Conservation (phyloP, 1,140 invertebrate genomes). For the Paraescarpia echinospica region DNA sequence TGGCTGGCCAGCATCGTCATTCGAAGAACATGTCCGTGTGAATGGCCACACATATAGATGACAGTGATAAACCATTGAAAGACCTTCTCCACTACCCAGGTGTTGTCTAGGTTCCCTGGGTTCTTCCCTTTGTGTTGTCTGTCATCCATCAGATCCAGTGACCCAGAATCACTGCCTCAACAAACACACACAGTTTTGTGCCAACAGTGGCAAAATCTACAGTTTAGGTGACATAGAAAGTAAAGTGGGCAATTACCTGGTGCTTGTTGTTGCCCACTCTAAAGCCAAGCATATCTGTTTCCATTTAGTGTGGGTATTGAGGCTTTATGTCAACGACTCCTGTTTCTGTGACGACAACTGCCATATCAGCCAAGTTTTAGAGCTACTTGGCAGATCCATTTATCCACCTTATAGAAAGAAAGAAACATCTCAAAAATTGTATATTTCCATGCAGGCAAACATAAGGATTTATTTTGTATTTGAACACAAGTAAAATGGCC, state of each 20-base stretch:
- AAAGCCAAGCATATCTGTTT: neutral
- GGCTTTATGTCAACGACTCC: neutral
- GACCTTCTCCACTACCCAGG: neutral
- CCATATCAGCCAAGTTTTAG: neutral
- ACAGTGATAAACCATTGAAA: neutral
- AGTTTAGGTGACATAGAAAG: neutral
- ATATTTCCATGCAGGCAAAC: neutral
- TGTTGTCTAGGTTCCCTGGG: neutral
- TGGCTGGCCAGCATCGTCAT: neutral
- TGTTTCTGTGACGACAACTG: neutral
- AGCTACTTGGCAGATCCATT: neutral
- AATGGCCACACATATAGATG: neutral
- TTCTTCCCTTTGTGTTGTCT: neutral
- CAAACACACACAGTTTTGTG: neutral
- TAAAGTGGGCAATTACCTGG: neutral
- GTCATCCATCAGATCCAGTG: neutral
- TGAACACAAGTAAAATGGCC: neutral
- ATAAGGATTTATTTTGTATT: neutral
- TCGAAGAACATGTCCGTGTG: neutral
- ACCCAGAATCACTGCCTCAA: neutral
- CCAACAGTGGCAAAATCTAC: neutral
- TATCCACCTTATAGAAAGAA: neutral
- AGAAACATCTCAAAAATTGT: neutral
- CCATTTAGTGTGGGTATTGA: neutral
- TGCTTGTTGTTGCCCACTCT: neutral